Evolutionary conservation across 2,113 vertebrate species (phyloP).

Genomic region (Corynorhinus townsendii): DNA sequence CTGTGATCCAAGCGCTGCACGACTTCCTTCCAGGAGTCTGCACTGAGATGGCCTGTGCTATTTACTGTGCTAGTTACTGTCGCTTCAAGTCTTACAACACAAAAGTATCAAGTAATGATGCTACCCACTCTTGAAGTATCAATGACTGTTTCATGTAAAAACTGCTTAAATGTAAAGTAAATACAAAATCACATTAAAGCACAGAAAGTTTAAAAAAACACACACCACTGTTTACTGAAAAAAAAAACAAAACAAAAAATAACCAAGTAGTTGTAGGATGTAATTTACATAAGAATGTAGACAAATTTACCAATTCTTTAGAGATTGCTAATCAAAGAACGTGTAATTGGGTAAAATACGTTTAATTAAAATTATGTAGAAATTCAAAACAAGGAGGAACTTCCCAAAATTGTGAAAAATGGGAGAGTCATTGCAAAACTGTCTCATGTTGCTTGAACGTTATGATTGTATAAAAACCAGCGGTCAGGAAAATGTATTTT

Average conservation of each 20-base stretch:
- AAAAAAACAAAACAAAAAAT: background rate
- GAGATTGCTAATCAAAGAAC: background rate
- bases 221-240: background rate
- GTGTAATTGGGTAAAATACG: background rate
- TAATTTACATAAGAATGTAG: background rate
- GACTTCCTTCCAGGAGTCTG: background rate
- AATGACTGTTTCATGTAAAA: background rate
- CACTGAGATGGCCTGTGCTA: background rate
- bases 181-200: background rate
- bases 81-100: background rate
- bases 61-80: background rate
- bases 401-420: background rate
- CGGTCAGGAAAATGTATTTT: slow-evolving; percentile 45
- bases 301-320: background rate
- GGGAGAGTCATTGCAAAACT: background rate
- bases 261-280: background rate
- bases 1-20: background rate
- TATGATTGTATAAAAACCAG: slow-evolving; percentile 45
- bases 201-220: background rate
- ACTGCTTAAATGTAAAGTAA: background rate
- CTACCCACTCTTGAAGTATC: background rate
- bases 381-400: background rate
- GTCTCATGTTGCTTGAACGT: slow-evolving; percentile 1
- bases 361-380: slow-evolving; percentile 5
- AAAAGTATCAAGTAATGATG: background rate